A percentile compares a stretch with the other conserved stretches of the same genome.
Evolutionary conservation across 2,888 invertebrate species (phyloP).

Genomic region (Fragum whitleyi): DNA sequence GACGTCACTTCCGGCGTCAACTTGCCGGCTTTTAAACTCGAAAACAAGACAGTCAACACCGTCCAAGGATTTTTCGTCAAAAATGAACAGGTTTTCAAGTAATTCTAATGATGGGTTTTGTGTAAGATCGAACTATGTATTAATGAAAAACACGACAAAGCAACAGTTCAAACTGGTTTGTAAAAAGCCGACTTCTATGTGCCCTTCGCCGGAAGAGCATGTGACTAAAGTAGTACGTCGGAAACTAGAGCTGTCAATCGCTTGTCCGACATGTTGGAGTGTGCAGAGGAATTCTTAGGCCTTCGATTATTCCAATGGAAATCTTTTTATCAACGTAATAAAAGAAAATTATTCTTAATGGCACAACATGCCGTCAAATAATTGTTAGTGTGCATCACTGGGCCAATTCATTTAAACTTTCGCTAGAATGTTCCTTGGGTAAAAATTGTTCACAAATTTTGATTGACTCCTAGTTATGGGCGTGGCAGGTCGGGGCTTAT

Average conservation of each 20-base stretch:
- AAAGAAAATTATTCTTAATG: too few relatives aligned
- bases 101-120: slow-evolving; percentile 59
- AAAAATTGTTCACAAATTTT: too few relatives aligned
- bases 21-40: slow-evolving; percentile 60
- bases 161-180: slow-evolving; percentile 20
- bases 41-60: slow-evolving; percentile 27
- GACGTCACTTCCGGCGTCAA: slow-evolving; percentile 54
- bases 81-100: slow-evolving; percentile 18
- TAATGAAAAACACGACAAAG: slow-evolving; percentile 36
- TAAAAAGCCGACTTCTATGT: slow-evolving; percentile 58
- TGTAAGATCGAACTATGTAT: slow-evolving; percentile 51
- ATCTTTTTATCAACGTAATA: too few relatives aligned
- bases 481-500: too few relatives aligned
- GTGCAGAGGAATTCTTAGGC: slow-evolving; percentile 57
- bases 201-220: slow-evolving; percentile 59
- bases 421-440: too few relatives aligned
- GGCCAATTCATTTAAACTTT: too few relatives aligned
- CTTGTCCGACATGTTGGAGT: slow-evolving; percentile 73
- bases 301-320: too few relatives aligned
- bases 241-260: slow-evolving; percentile 59
- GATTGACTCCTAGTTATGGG: too few relatives aligned
- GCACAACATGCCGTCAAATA: too few relatives aligned
- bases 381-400: too few relatives aligned
- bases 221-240: slow-evolving; percentile 33
- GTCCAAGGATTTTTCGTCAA: slow-evolving; percentile 9